Percentiles rank a stretch among this genome's conserved stretches.
Conservation (phyloP, 37 sponge, comb jelly and placozoan genomes). For the Crambe crambe region DNA sequence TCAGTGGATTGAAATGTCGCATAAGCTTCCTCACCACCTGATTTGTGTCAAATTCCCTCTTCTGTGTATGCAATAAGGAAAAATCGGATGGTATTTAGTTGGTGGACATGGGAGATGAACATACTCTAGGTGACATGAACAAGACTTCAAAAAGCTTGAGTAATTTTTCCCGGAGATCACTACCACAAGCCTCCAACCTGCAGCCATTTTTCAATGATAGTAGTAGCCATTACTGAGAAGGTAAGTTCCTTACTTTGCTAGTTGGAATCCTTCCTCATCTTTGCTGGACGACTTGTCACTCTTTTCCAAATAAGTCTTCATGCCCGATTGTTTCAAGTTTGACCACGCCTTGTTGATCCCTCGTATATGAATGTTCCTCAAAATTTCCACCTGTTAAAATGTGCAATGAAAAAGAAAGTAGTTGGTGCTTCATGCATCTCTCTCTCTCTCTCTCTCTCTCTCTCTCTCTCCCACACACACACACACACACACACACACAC, state of each 20-base stretch:
- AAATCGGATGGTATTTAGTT: background rate
- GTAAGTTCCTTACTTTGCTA: background rate
- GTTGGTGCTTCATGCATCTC: too few species aligned
- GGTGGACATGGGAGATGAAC: background rate
- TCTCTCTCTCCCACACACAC: background rate
- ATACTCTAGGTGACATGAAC: slow-evolving; percentile 52
- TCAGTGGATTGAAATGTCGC: slow-evolving; percentile 26
- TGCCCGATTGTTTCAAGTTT: slow-evolving; percentile 35
- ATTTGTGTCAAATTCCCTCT: slow-evolving; percentile 33
- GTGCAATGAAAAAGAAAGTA: too few species aligned
- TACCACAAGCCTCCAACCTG: slow-evolving; percentile 37
- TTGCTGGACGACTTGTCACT: background rate
- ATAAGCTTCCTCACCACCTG: slow-evolving; percentile 31
- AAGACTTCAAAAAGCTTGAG: slow-evolving; percentile 54
- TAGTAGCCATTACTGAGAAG: background rate
- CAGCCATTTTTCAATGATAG: background rate
- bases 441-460: too few species aligned
- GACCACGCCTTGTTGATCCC: slow-evolving; percentile 18
- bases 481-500: background rate
- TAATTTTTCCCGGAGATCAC: slow-evolving; percentile 29
- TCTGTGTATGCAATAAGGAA: background rate
- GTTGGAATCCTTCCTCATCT: background rate
- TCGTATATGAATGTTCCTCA: background rate
- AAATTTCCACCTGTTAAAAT: background rate
- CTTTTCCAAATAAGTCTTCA: slow-evolving; percentile 20